Percentiles rank a stretch among this genome's conserved stretches.
Evolutionary conservation across 1,140 invertebrate genomes (phyloP).

Genomic region (Doryteuthis pealeii): DNA sequence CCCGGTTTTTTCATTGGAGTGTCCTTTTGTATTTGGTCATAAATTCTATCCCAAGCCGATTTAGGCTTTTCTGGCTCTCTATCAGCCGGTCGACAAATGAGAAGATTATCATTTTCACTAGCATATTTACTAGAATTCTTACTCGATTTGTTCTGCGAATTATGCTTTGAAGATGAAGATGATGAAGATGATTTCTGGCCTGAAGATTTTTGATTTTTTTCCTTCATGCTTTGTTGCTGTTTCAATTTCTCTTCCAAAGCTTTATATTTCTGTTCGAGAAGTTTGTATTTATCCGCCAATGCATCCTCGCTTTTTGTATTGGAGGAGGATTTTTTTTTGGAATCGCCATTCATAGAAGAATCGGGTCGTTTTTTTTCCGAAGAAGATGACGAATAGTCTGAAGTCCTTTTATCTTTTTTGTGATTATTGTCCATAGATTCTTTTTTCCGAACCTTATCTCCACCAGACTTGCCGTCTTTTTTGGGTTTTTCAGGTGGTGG

Average conservation of each 20-base stretch:
- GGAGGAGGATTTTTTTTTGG: background rate
- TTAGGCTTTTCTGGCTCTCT: background rate
- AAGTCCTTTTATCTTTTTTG: constrained; percentile 5
- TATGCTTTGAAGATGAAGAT: background rate
- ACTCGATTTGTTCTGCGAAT: background rate
- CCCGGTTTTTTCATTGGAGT: constrained; percentile 12
- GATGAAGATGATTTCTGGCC: background rate
- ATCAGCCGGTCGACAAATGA: background rate
- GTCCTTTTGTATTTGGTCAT: constrained; percentile 4
- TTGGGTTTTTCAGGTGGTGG: background rate
- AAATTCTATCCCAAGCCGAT: constrained; percentile 19
- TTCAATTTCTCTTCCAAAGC: background rate
- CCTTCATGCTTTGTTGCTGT: background rate
- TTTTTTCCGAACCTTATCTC: background rate
- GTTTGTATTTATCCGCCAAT: background rate
- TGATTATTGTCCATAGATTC: constrained; percentile 14
- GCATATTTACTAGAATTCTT: background rate
- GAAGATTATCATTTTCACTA: background rate
- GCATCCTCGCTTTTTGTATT: background rate
- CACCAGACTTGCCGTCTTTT: constrained; percentile 8
- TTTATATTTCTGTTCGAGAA: background rate
- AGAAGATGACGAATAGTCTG: constrained; percentile 2
- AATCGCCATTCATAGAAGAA: background rate
- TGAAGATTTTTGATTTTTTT: background rate
- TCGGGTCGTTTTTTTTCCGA: constrained; percentile 3